Evolutionary conservation across 2,888 invertebrate species (phyloP).

Genomic region (Lysandra coridon): DNA sequence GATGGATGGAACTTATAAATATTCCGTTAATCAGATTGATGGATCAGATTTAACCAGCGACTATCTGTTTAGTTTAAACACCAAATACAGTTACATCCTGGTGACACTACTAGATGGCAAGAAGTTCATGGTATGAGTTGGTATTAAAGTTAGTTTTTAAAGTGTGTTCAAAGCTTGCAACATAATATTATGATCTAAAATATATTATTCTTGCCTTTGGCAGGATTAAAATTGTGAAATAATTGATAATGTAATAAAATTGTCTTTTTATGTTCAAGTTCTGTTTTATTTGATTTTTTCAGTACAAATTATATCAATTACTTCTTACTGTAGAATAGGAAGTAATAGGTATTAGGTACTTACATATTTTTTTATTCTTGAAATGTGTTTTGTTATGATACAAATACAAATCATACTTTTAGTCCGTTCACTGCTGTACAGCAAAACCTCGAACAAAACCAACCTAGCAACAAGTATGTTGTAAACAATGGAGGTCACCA

Average conservation of each 20-base stretch:
- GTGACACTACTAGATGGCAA: no score
- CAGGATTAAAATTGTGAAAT: background rate
- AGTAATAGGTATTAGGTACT: background rate
- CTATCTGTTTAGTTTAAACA: no score
- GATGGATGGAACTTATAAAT: no score
- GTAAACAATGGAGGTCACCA: no score
- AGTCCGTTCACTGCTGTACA: background rate
- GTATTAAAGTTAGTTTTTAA: background rate
- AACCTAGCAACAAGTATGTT: conserved; percentile 9
- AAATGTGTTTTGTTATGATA: no score
- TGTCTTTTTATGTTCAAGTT: background rate
- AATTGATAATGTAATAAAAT: background rate
- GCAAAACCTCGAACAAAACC: background rate
- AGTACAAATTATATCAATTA: background rate
- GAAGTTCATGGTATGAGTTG: background rate
- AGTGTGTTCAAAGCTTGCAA: background rate
- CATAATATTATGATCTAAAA: background rate
- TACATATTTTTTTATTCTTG: no score
- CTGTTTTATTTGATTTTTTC: background rate
- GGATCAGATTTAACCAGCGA: no score
- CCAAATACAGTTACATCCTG: no score
- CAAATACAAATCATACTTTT: background rate
- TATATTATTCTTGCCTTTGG: background rate
- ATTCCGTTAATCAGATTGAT: no score
- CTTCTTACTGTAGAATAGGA: no score